Base-by-base conservation (phyloP, 2,888 invertebrate genomes). In the Xestia rhomboidea region DNA sequence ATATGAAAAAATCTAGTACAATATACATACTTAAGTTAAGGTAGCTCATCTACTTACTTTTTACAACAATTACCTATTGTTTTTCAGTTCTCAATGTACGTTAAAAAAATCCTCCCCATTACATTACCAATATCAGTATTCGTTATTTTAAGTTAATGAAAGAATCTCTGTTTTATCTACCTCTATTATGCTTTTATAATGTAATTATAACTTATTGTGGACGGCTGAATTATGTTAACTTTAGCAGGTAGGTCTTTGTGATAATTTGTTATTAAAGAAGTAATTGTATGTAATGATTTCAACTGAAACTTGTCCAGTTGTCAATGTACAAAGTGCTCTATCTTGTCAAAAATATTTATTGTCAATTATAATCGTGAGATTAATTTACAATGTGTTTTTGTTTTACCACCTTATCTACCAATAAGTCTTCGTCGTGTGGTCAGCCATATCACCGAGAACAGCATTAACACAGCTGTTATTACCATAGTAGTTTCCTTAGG, bases 291-390 rank as follows among this genome's bases (percentile, higher is more conserved):
- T 87, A 87, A 85, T 88, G 84, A 89, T 87, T 86, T 86, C 82
- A 87, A 87, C 82, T 88, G 89, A 75, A 83, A 81, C 74, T 38
- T 69, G 68, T 80, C 79, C 77, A 83, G 86, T 87, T 87, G 89
- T 88, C 80, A 85, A 84, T 96, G 96, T 96, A 96, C 91, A 95
- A 95, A 95, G 94, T 94, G 95, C 95, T 95, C 92, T 94, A 94
- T 96, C 96, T 96, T 96, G 96, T 96, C 96, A 96, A 94, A 94
- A 95, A 93, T 96, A 96, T 96, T 96, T 96, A 96, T 96, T 96
- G 92, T 95, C 92, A 93, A 95, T 95, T 95, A 96, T 95, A 95
- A 93, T 92, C 90, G 90, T 93, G 92, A 93, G 91, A 93, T 93
- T 93, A 91, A 90, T 90, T 91, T 91, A 91, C 83, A 84, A 88